phyloP scores from a whole-genome alignment of 2,888 invertebrate genomes.

The Sepioteuthis lessoniana region DNA sequence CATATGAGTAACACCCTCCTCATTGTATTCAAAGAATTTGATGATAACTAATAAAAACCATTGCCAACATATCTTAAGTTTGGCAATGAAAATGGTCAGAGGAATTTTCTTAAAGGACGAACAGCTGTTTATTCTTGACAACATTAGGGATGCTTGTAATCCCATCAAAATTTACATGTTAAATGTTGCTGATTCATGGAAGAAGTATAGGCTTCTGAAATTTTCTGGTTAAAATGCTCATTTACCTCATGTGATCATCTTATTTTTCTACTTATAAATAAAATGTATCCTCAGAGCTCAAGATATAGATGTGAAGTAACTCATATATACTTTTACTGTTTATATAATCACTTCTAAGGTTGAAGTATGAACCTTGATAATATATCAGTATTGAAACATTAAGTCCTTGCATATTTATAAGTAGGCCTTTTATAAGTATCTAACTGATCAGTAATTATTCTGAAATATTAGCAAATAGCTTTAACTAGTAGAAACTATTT shows the following conservation, averaged over 20 bases:
- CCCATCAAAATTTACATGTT: neutral
- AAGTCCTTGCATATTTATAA: neutral
- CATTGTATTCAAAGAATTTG: no score
- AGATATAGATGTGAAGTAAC: no score
- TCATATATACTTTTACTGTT: no score
- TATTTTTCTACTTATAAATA: no score
- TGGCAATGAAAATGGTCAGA: neutral
- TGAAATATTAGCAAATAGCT: slow-evolving; percentile 11
- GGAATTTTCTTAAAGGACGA: neutral
- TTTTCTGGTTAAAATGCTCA: neutral
- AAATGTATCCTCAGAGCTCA: no score
- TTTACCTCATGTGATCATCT: neutral
- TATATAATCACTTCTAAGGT: neutral
- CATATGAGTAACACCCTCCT: no score
- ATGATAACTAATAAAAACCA: no score
- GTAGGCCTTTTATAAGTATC: neutral
- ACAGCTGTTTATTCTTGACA: neutral
- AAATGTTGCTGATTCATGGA: neutral
- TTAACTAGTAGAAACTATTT: neutral
- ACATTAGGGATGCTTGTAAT: neutral
- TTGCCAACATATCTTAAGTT: neutral
- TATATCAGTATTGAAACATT: neutral
- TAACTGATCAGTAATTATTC: neutral
- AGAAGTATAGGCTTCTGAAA: neutral
- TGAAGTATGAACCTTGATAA: neutral